Evolutionary conservation across 2,113 vertebrate species (phyloP).

Genomic region (Athene noctua): DNA sequence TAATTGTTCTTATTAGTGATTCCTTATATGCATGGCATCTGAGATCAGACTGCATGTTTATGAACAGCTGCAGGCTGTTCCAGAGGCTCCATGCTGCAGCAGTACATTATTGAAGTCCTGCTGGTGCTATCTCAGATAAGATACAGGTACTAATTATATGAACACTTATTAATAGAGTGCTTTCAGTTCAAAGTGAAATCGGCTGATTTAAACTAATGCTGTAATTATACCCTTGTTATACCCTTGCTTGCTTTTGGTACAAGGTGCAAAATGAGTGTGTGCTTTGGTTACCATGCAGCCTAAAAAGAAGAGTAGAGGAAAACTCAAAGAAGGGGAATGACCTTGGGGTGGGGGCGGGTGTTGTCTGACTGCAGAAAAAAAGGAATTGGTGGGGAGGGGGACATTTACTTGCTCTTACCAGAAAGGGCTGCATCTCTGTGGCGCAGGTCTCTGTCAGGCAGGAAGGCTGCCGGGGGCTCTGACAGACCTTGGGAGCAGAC

Average conservation of each 20-base stretch:
- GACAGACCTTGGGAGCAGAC: not conserved
- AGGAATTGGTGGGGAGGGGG: not conserved
- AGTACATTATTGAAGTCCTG: not conserved
- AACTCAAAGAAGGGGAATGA: not conserved
- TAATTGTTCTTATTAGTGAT: not conserved
- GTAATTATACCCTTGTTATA: not conserved
- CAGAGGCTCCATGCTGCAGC: not conserved
- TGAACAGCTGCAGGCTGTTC: not conserved
- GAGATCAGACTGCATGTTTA: not conserved
- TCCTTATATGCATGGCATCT: not conserved
- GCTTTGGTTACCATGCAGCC: not conserved
- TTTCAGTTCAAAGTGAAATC: not conserved
- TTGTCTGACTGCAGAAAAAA: not conserved
- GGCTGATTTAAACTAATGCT: not conserved
- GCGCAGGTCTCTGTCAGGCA: not conserved
- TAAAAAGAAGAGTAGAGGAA: not conserved
- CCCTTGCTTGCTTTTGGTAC: not conserved
- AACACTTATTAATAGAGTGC: not conserved
- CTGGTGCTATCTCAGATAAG: not conserved
- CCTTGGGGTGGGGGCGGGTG: not conserved
- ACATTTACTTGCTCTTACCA: not conserved
- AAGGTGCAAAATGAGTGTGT: not conserved
- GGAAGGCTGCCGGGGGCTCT: not conserved
- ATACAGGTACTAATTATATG: not conserved
- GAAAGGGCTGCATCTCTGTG: not conserved